Percentiles rank a stretch among this genome's conserved stretches.
Conservation (phyloP, 2,888 invertebrate genomes). For the Kuschelorhynchus macadamiae region DNA sequence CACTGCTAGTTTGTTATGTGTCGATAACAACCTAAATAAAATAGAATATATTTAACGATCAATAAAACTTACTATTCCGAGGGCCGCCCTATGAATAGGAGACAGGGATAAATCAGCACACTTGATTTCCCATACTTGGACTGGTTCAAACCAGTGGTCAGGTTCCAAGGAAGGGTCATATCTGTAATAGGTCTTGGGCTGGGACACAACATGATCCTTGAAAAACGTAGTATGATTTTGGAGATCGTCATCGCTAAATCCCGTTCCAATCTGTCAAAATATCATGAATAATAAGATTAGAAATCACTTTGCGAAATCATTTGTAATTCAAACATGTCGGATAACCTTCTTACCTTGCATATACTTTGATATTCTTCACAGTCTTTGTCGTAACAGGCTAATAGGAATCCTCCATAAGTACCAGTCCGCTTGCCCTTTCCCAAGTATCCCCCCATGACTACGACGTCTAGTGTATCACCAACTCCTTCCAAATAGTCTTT, state of each 20-base stretch:
- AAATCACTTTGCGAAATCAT: not conserved
- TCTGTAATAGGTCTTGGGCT: conserved; percentile 84
- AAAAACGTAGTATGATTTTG: conserved; percentile 82
- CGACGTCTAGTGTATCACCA: conserved; percentile 96
- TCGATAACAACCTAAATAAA: too few species aligned
- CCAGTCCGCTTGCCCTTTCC: conserved; percentile 96
- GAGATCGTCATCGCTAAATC: conserved; percentile 94
- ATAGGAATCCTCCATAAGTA: conserved; percentile 93
- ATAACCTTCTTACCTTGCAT: conserved; percentile 80
- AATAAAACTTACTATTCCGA: conserved; percentile 84
- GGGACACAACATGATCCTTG: conserved; percentile 80
- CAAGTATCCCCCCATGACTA: conserved; percentile 94
- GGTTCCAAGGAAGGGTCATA: conserved; percentile 82
- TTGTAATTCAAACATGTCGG: too few species aligned
- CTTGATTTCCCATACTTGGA: conserved; percentile 82
- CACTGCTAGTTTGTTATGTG: too few species aligned
- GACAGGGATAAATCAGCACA: conserved; percentile 97
- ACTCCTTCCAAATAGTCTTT: conserved; percentile 98
- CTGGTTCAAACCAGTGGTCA: conserved; percentile 92
- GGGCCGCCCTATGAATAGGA: conserved; percentile 91
- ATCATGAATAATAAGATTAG: not conserved
- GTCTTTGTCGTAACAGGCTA: conserved; percentile 92
- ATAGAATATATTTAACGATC: too few species aligned
- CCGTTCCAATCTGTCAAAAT: conserved; percentile 83
- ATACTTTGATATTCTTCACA: conserved; percentile 94